Evolutionary conservation across 2,797 vertebrate genomes (phyloP), one percentile per base, ranked within the genome.

Genomic region (Rhyacichthys aspro): DNA sequence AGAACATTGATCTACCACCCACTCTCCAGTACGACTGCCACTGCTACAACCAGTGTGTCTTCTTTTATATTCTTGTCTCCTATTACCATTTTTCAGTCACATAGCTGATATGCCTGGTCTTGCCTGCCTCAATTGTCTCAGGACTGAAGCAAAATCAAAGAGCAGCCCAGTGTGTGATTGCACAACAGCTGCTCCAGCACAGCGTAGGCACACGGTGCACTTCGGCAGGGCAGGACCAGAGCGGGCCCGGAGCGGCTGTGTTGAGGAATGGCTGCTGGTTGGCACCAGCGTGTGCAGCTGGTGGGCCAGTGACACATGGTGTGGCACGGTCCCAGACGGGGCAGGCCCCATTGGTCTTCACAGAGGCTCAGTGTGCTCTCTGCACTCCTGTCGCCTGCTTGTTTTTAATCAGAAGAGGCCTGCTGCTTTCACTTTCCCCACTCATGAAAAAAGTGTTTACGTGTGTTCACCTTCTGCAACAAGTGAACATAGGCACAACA

Each of bases 71-170:
- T 85, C 83, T 74, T 79, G 83, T 87, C 83, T 91, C 85, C 79
- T 87, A 71, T 86, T 90, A 79, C 88, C 82, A 87, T 89, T 87
- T 92, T 85, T 79, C 83, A 82, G 74, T 81, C 77, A 79, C 89
- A 91, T 91, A 91, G 90, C 88, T 91, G 90, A 93, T 93, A 77
- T 92, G 93, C 86, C 92, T 88, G 86, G 93, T 93, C 93, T 94
- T 94, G 93, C 86, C 91, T 87, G 88, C 85, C 72, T 84, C 87
- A 83, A 83, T 90, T 78, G 70, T 88, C 83, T 86, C 81, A 69
- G 74, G 47, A 8, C 78, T 77, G 70, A 84, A 76, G 78, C 67
- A 72, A 89, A 92, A 92, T 91, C 89, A 89, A 91, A 92, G 85
- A 87, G 82, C 64, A 67, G 76, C 85, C 67, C 83, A 84, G 83